phyloP scores from a whole-genome alignment of 1,140 invertebrate species.

The Pissodes strobi region DNA sequence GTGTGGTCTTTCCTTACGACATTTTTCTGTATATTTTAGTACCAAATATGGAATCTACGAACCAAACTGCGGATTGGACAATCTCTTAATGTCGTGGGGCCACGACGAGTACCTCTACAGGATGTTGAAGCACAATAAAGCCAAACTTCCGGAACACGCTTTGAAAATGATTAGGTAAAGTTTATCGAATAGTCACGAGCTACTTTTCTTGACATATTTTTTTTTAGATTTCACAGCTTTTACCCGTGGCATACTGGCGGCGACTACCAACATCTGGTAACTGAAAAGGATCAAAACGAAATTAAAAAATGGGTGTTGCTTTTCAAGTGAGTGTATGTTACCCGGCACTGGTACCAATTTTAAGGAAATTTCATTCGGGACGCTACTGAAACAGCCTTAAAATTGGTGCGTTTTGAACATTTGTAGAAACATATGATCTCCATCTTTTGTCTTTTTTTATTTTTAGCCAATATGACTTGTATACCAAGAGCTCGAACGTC shows the following conservation, averaged over 20 bases:
- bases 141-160: constrained; percentile 80
- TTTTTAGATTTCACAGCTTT: constrained; percentile 74
- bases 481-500: constrained; percentile 81
- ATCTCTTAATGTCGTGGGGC: constrained; percentile 93
- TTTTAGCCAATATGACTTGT: constrained; percentile 91
- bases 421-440: too few relatives aligned
- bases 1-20: background rate
- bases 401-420: too few relatives aligned
- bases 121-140: constrained; percentile 80
- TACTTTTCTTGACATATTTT: background rate
- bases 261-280: constrained; percentile 82
- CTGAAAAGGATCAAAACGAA: constrained; percentile 69
- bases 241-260: constrained; percentile 91
- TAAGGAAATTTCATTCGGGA: too few relatives aligned
- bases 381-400: too few relatives aligned
- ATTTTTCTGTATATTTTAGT: too few relatives aligned
- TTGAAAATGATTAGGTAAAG: constrained; percentile 79
- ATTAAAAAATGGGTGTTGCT: constrained; percentile 81
- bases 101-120: constrained; percentile 94
- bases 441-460: constrained; percentile 43
- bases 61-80: constrained; percentile 85
- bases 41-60: constrained; percentile 91
- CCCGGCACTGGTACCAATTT: too few relatives aligned
- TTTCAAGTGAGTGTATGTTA: constrained; percentile 83
- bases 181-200: background rate